A percentile compares a stretch with the other conserved stretches of the same genome.
Conservation (phyloP, 2,888 invertebrate genomes). For the Dascillus cervinus region DNA sequence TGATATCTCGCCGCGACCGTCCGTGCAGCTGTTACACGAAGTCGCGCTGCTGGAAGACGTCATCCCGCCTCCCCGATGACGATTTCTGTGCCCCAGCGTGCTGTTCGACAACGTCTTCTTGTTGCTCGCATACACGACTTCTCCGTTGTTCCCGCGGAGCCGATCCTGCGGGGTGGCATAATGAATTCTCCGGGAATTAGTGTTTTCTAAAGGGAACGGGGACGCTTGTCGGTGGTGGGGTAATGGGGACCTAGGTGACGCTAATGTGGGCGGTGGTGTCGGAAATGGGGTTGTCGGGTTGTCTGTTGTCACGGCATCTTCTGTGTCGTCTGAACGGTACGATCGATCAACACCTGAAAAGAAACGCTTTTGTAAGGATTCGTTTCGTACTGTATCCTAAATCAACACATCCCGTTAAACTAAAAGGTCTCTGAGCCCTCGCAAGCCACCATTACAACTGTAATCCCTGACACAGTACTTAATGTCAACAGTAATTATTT, state of each 20-base stretch:
- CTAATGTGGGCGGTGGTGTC: slow-evolving; percentile 46
- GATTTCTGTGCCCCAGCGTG: slow-evolving; percentile 36
- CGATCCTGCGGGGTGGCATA: slow-evolving; percentile 44
- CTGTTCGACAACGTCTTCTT: slow-evolving; percentile 38
- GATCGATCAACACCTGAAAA: slow-evolving; percentile 62
- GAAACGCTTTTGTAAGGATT: too few relatives aligned
- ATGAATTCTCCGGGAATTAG: slow-evolving; percentile 52
- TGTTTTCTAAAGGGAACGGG: slow-evolving; percentile 63
- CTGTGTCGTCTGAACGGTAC: slow-evolving; percentile 68
- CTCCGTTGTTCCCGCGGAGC: slow-evolving; percentile 37
- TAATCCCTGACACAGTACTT: slow-evolving; percentile 15
- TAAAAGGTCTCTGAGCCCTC: slow-evolving; percentile 5
- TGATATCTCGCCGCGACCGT: slow-evolving; percentile 31
- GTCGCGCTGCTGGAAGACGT: slow-evolving; percentile 51
- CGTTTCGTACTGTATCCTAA: background rate
- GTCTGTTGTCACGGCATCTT: slow-evolving; percentile 49
- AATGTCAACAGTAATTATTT: slow-evolving; percentile 20
- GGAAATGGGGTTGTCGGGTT: slow-evolving; percentile 50
- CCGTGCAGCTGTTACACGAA: slow-evolving; percentile 42
- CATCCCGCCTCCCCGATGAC: slow-evolving; percentile 45
- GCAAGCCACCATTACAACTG: slow-evolving; percentile 8
- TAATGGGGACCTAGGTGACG: slow-evolving; percentile 48
- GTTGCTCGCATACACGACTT: slow-evolving; percentile 25
- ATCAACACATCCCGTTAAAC: slow-evolving; percentile 1
- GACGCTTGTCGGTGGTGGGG: slow-evolving; percentile 60